Base-by-base conservation (phyloP, 2,888 invertebrate genomes). In the Lasioglossum marginatum region DNA sequence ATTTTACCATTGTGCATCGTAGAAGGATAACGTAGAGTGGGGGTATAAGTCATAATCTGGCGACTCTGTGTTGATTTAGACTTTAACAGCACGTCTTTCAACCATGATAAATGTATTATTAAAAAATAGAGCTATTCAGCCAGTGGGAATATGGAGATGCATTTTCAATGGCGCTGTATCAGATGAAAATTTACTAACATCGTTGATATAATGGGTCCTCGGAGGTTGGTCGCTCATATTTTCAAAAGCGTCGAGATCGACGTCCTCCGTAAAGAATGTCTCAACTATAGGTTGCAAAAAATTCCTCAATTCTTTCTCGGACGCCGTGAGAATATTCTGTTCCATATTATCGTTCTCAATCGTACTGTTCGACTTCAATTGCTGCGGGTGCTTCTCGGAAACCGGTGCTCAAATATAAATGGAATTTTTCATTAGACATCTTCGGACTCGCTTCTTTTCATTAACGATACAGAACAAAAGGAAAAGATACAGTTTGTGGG, bases 231-330 rank as follows among this genome's bases (percentile, higher is more conserved):
- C 10, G 19, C 27, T 34, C n/a, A 89, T 40, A 57, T 43, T 76
- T 27, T 90, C 80, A n/a, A 90, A 48, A 45, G 84, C 85, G 2
- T 76, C 66, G 16, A 88, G 74, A n/a, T 92, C 92, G 1, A 77
- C 72, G 34, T 91, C 89, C 31, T 89, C 84, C 1, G 68, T 23
- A 8, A 81, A 82, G 48, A 83, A 87, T 31, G 40, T 63, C 4
- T 82, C 83, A 3, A 88, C 60, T 6, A 90, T 81, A 6, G 79
- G 77, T 34, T 80, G 19, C 27, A 93, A 82, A 27, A 89, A 77
- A 16, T 87, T 71, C 63, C 83, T 89, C 23, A 92, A 81, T 76
- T 88, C 83, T 14, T 80, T 14, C 8, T 8, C n/a, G 6, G 63
- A 27, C 14, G 71, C 70, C 8, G 1, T 4, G 10, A 37, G 68